These are phyloP conservation scores for Drosophila quinaria DNA, from an alignment of 2,888 invertebrate genomes.

Conservation along the genomic window DNA sequence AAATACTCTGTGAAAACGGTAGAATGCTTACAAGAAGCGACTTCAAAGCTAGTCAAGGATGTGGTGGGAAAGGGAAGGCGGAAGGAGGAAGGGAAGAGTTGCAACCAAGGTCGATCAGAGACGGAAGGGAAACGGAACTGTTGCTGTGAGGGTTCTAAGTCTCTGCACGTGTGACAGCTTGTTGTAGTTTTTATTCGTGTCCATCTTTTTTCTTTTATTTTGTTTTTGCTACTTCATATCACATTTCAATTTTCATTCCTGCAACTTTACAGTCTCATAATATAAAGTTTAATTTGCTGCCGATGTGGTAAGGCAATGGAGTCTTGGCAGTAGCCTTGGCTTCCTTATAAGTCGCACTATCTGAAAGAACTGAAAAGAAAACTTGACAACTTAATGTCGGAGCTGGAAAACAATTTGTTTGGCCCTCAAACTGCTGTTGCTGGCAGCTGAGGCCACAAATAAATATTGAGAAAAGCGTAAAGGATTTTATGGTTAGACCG, in stretches of 20 bases:
- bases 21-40: conserved; percentile 34
- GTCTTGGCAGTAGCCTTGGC: conserved; percentile 11
- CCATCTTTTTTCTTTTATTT: conserved; percentile 20
- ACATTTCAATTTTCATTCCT: conserved; percentile 50
- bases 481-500: conserved; percentile 62
- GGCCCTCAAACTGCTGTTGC: conserved; percentile 34
- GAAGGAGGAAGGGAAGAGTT: not conserved
- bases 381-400: conserved; percentile 72
- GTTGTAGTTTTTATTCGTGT: conserved; percentile 28
- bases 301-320: not conserved
- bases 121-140: conserved; percentile 34
- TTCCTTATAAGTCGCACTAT: conserved; percentile 30
- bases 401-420: conserved; percentile 69
- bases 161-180: conserved; percentile 62
- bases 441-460: conserved; percentile 67
- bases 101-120: conserved; percentile 45
- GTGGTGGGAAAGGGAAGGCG: not conserved
- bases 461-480: conserved; percentile 68
- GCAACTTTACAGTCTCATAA: conserved; percentile 27
- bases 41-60: conserved; percentile 34
- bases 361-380: conserved; percentile 13
- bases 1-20: conserved; percentile 58
- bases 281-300: conserved; percentile 28
- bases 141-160: conserved; percentile 57
- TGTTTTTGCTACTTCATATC: conserved; percentile 36